Base-by-base conservation (phyloP, 2,113 vertebrate genomes). In the Peromyscus polionotus region DNA sequence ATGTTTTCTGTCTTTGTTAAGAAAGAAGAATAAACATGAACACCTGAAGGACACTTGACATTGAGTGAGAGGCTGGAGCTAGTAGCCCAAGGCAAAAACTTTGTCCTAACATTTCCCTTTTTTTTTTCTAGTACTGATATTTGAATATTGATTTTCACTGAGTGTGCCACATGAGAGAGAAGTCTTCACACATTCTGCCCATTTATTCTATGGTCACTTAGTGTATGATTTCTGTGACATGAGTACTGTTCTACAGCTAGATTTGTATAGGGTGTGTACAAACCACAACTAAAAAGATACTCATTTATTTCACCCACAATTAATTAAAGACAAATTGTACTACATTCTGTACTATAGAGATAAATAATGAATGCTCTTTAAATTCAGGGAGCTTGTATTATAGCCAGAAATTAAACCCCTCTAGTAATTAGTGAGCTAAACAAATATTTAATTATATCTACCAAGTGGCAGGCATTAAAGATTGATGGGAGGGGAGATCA, bases 1-100 rank as follows among this genome's bases (percentile, higher is more conserved):
- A 80, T 96, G 91, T 73, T 75, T 95, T 88, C 33, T 91, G 54
- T 57, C 88, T 97, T 87, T 73, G 24, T 36, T 88, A 39, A 80
- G 11, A 48, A 93, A 94, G 28, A 94, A 93, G 70, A 86, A 33
- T 85, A 85, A 85, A 93, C 19, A 73, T 2, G 28, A 96, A 72
- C 33, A 97, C 48, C 94, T 96, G 68, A 87, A 95, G 59, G 16
- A 88, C 54, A 13, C 2, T 93, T 61, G 1, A 2, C 3, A 59
- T 95, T 90, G 63, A 91, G 72, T 63, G 65, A 95, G 6, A 90
- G 33, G 73, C 59, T 72, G 22, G 72, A 88, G 70, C 14, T 76
- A 59, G 19, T 10, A 19, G 26, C 6, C n/a, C 36, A 72, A 70
- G 63, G 51, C 39, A 8, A 59, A 94, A 86, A 75, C 2, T 87